Base-by-base conservation (phyloP, 35 echinoderm and acorn worm species). In the Hemicentrotus pulcherrimus region DNA sequence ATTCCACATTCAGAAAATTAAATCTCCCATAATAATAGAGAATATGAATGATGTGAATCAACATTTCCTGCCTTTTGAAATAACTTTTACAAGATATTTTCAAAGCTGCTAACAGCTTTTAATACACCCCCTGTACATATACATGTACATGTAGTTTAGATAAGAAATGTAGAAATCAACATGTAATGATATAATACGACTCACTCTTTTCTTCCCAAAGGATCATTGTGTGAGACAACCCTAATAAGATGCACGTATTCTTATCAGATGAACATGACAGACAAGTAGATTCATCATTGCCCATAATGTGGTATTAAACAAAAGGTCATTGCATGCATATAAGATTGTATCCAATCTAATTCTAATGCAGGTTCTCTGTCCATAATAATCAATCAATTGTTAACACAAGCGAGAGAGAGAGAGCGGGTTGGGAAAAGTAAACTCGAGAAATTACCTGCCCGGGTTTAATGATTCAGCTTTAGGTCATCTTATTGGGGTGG, bases 311-410 rank as follows among this genome's bases (percentile, higher is more conserved):
- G 5, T n/a, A 78, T 78, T 78, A 78, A 28, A 78, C 65, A 78
- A 78, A 78, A 78, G 65, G 65, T 78, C 65, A 78, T 78, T 78
- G 65, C 65, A 78, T 78, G 65, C 65, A 78, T 78, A 78, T 22
- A 28, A 78, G 65, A 78, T 78, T 28, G 65, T 78, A n/a, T n/a
- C 22, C 65, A 78, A 78, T 78, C 65, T 30, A 55, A 78, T 78
- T 78, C 6, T 78, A n/a, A 78, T 78, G 65, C 65, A 22, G 22
- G 65, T 78, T 78, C 65, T 78, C 65, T n/a, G 65, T 78, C 65
- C 19, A 5, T 78, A 28, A 78, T 78, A n/a, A 78, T 78, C 22
- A 78, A 78, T 78, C 65, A 78, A 78, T 18, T 78, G 65, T 78
- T 78, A 78, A 78, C 19, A n/a, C 52, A 59, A 59, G 52, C 52